phyloP scores from a whole-genome alignment of 2,797 vertebrate genomes.

The Lycodopsis pacificus region DNA sequence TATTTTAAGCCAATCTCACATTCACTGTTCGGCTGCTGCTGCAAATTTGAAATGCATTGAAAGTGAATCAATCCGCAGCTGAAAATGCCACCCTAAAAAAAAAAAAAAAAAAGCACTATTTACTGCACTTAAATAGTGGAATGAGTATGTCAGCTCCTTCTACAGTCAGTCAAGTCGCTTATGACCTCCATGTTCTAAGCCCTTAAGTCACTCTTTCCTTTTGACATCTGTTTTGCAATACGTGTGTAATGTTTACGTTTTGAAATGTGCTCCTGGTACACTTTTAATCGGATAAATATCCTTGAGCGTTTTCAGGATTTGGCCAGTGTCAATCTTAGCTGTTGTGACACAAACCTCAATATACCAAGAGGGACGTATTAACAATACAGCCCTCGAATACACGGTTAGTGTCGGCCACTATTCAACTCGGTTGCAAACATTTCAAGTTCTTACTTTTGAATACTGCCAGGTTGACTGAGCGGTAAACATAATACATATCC shows the following conservation, averaged over 20 bases:
- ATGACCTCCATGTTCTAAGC: constrained; percentile 51
- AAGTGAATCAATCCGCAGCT: neutral
- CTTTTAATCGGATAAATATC: constrained; percentile 48
- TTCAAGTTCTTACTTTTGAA: constrained; percentile 33
- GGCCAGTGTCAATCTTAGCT: constrained; percentile 53
- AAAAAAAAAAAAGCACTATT: neutral
- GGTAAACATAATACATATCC: constrained; percentile 50
- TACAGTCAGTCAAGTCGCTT: constrained; percentile 29
- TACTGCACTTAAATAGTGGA: constrained; percentile 8
- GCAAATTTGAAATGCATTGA: neutral
- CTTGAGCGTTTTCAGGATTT: constrained; percentile 52
- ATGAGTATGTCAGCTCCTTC: constrained; percentile 10
- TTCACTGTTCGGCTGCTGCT: too few species aligned
- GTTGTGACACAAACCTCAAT: constrained; percentile 44
- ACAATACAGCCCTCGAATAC: constrained; percentile 44
- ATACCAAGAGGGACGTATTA: constrained; percentile 37
- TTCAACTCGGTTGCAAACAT: constrained; percentile 28
- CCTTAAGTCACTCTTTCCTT: constrained; percentile 41
- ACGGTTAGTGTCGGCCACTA: constrained; percentile 52
- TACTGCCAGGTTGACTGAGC: constrained; percentile 54
- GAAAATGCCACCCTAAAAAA: neutral
- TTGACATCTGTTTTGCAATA: constrained; percentile 45
- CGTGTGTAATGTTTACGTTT: constrained; percentile 11
- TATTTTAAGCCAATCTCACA: neutral
- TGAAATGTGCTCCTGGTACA: constrained; percentile 17